Conservation (phyloP, 2,797 vertebrate species). For the Distichodus sexfasciatus region DNA sequence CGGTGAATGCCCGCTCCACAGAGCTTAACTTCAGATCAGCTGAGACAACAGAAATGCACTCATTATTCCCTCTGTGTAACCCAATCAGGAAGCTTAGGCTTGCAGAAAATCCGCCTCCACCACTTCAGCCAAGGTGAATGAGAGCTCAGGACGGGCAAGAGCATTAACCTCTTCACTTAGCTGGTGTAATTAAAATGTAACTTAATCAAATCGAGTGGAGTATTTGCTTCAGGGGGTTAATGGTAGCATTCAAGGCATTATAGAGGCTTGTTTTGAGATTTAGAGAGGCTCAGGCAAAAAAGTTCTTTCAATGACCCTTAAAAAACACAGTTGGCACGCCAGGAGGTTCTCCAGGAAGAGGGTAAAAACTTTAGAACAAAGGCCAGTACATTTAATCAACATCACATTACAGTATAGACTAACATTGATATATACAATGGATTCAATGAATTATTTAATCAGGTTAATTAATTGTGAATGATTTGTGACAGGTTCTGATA, state of each 20-base stretch:
- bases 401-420: background rate
- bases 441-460: background rate
- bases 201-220: slow-evolving; percentile 58
- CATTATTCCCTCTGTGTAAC: slow-evolving; percentile 70
- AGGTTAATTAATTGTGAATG: no score
- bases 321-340: slow-evolving; percentile 3
- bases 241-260: slow-evolving; percentile 46
- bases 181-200: slow-evolving; percentile 62
- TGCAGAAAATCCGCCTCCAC: slow-evolving; percentile 41
- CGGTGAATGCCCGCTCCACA: slow-evolving; percentile 47
- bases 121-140: slow-evolving; percentile 57
- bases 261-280: slow-evolving; percentile 34
- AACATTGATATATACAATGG: no score
- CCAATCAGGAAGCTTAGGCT: slow-evolving; percentile 63
- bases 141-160: slow-evolving; percentile 58
- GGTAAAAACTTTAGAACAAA: background rate
- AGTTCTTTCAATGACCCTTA: background rate
- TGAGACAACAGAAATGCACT: slow-evolving; percentile 66
- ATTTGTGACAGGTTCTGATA: no score
- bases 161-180: slow-evolving; percentile 62
- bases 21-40: slow-evolving; percentile 58
- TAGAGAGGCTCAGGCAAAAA: slow-evolving; percentile 13
- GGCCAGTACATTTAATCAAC: background rate
- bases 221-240: slow-evolving; percentile 39
- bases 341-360: background rate